These are phyloP conservation scores for Alces alces DNA, from an alignment of 2,113 vertebrate genomes.

Conservation along the genomic window DNA sequence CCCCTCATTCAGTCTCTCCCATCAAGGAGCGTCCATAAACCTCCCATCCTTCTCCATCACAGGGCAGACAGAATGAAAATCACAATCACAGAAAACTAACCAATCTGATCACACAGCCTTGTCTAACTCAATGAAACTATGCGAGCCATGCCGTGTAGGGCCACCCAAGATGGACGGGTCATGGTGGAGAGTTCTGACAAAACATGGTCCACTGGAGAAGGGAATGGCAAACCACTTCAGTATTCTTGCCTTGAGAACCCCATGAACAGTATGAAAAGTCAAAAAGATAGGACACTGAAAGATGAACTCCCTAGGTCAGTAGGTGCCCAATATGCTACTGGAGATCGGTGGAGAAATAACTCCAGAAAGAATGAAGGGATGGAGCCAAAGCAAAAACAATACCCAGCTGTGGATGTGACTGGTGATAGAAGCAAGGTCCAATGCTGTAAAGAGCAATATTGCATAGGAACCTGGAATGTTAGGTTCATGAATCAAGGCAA, in stretches of 20 bases:
- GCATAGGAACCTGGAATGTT: background rate
- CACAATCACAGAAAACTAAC: background rate
- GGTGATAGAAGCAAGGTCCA: background rate
- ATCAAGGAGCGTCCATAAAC: background rate
- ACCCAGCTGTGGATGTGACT: rapidly evolving
- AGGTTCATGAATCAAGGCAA: background rate
- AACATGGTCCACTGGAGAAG: background rate
- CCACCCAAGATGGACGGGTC: rapidly evolving
- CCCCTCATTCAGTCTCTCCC: background rate
- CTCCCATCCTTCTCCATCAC: background rate
- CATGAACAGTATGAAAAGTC: background rate
- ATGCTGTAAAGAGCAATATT: background rate
- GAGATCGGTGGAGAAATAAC: background rate
- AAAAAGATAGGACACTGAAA: background rate
- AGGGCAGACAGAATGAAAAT: background rate
- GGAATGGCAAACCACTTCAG: background rate
- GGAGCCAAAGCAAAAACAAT: background rate
- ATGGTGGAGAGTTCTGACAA: background rate
- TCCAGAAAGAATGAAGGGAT: background rate
- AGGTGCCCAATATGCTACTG: background rate
- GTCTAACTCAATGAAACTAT: background rate
- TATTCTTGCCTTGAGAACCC: background rate
- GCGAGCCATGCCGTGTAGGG: background rate
- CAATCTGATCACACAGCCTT: background rate
- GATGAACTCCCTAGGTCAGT: background rate